Evolutionary conservation across 2,888 invertebrate genomes (phyloP).

Genomic region (Pharmacophagus antenor): DNA sequence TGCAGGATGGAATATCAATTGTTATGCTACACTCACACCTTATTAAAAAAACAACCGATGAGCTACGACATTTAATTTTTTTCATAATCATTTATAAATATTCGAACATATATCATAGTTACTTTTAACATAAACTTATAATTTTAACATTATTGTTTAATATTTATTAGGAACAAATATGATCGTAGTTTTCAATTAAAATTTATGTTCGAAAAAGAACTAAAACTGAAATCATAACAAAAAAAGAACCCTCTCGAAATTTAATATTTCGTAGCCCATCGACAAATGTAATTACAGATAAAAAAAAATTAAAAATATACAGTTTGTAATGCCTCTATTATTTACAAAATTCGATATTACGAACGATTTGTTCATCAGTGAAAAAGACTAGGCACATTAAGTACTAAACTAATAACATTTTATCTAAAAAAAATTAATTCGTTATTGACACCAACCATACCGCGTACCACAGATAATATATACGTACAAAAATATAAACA

Average conservation of each 20-base stretch:
- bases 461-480: conserved; percentile 46
- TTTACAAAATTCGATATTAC: conserved; percentile 57
- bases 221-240: too few relatives aligned
- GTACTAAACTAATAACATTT: conserved; percentile 48
- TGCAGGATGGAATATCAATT: neutral
- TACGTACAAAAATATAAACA: conserved; percentile 51
- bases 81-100: too few relatives aligned
- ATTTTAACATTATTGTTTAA: too few relatives aligned
- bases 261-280: conserved; percentile 25
- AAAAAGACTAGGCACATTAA: conserved; percentile 77
- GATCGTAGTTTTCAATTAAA: too few relatives aligned
- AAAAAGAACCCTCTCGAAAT: conserved; percentile 29
- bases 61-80: conserved; percentile 51
- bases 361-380: conserved; percentile 62
- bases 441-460: conserved; percentile 59
- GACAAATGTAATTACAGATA: neutral
- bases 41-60: conserved; percentile 59
- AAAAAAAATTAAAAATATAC: conserved; percentile 35
- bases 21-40: conserved; percentile 17
- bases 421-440: conserved; percentile 63
- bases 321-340: conserved; percentile 60
- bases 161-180: too few relatives aligned
- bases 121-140: too few relatives aligned
- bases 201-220: too few relatives aligned
- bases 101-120: too few relatives aligned